Evolutionary conservation across 2,888 invertebrate species (phyloP), one percentile per base, ranked within the genome.

Genomic region (Chrysolina americana): DNA sequence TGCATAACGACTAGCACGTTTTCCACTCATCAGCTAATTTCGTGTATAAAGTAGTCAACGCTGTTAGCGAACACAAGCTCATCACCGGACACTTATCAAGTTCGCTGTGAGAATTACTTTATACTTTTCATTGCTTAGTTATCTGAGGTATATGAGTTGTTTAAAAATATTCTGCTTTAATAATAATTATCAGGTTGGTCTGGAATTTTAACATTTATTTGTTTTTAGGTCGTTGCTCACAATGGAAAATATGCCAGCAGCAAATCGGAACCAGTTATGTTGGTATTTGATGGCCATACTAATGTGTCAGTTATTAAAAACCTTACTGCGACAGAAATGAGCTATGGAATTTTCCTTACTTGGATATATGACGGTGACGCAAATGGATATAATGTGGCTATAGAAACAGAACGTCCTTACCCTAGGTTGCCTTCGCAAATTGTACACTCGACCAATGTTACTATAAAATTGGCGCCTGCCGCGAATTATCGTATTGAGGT

Each of bases 241-340:
- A 95, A 94, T 85, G 88, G 88, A 17, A 89, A 89, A 0, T 89
- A 89, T 81, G 90, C 91, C 47, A 95, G 95, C 0, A 87, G 88
- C 5, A 89, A 90, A 0, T 94, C 95, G 0, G 88, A 90, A 17
- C 89, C 92, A 2, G 89, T 89, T 8, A 89, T 87, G 8, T 84
- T 95, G 13, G 88, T 88, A 0, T 94, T 94, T 84, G 93, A 94
- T 81, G 91, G 91, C 0, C 89, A 91, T 15, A 91, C 92, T 0
- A 91, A 92, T 80, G 89, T 94, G 3, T 92, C 92, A 77, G 89
- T 90, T 13, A 89, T 94, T 0, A 88, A 89, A 62, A 90, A 92
- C 79, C 88, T 94, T 1, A 85, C 87, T 59, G 81, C 87, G 0
- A 88, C 89, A 0, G 85, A 87, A 3, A 90, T 91, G 21, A 89